Evolutionary conservation across 2,113 vertebrate species (phyloP).

Genomic region (Neogale vison): DNA sequence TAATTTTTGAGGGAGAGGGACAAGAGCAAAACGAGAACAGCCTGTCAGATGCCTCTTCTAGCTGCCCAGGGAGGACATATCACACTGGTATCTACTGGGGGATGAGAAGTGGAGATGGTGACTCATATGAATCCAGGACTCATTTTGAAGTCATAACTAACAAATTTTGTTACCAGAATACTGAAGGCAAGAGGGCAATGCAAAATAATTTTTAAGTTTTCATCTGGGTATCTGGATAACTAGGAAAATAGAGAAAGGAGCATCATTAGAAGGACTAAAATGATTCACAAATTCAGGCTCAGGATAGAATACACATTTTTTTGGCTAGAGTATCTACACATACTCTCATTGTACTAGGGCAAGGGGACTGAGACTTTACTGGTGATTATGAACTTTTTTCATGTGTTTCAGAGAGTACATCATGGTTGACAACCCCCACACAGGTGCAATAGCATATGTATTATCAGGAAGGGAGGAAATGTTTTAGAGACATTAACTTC

Average conservation of each 20-base stretch:
- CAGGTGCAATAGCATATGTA: neutral
- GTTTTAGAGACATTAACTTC: neutral
- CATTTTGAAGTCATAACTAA: neutral
- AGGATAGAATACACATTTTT: neutral
- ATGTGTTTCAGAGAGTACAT: neutral
- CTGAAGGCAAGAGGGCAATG: neutral
- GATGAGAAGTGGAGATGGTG: neutral
- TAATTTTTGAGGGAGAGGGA: neutral
- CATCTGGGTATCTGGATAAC: neutral
- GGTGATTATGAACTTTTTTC: neutral
- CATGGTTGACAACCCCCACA: neutral
- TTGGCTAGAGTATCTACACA: neutral
- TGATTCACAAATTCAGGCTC: neutral
- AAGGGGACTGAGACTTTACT: neutral
- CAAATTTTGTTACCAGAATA: neutral
- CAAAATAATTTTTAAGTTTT: neutral
- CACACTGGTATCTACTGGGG: rapidly evolving
- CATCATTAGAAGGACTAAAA: neutral
- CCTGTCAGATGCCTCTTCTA: neutral
- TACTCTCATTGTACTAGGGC: neutral
- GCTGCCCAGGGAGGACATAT: neutral
- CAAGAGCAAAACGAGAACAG: neutral
- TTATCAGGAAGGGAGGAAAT: neutral
- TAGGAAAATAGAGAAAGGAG: neutral
- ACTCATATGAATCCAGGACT: neutral